Percentiles rank a stretch among this genome's conserved stretches.
phyloP scores from a whole-genome alignment of 2,113 vertebrate genomes.

The Embiotoca jacksoni region DNA sequence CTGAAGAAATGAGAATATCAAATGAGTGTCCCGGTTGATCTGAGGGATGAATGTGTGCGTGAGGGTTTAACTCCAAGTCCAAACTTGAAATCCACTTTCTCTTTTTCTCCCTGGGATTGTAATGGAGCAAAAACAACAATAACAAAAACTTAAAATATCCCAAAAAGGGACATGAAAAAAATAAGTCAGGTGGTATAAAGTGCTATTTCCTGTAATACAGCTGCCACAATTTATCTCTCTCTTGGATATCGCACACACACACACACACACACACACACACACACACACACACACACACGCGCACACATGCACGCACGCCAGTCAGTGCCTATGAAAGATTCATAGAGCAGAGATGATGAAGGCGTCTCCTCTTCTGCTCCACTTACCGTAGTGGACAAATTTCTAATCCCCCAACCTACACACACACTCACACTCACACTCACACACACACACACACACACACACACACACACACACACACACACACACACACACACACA shows the following conservation, averaged over 20 bases:
- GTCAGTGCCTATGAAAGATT: constrained; percentile 71
- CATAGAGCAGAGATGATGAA: constrained; percentile 67
- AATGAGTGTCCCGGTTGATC: background rate
- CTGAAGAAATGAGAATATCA: constrained; percentile 6
- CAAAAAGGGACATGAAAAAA: background rate
- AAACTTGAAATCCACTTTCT: no score
- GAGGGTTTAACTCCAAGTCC: background rate
- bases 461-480: constrained; percentile 22
- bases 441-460: constrained; percentile 13
- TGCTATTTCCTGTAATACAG: constrained; percentile 25
- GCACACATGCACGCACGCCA: constrained; percentile 29
- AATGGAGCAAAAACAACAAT: background rate
- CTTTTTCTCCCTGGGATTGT: background rate
- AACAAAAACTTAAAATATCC: background rate
- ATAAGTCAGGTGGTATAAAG: background rate
- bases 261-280: constrained; percentile 21
- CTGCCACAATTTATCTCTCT: constrained; percentile 14
- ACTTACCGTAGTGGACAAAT: constrained; percentile 66
- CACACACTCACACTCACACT: constrained; percentile 24
- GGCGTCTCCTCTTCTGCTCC: constrained; percentile 74
- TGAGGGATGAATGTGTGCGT: background rate
- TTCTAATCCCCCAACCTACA: constrained; percentile 43
- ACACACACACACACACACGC: constrained; percentile 33
- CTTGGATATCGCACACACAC: constrained; percentile 32
- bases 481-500: constrained; percentile 12